phyloP scores from a whole-genome alignment of 2,888 invertebrate species.

The Baronia brevicornis region DNA sequence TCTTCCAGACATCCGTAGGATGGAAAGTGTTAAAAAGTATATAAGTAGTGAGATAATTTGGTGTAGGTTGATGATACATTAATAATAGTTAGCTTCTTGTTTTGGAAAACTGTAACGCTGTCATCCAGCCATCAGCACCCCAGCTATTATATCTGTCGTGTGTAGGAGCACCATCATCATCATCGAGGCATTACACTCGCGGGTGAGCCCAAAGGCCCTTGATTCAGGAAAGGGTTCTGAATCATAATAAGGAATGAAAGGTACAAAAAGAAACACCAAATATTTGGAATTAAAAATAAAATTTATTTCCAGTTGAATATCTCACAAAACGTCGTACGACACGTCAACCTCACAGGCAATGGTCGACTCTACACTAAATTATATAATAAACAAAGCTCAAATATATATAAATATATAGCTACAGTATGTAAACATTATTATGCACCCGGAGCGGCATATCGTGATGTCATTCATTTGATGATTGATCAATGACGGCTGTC shows the following conservation, averaged over 20 bases:
- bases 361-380: conserved; percentile 47
- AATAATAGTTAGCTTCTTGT: too few relatives aligned
- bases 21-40: too few relatives aligned
- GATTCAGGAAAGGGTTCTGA: conserved; percentile 3
- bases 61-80: too few relatives aligned
- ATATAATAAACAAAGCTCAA: conserved; percentile 65
- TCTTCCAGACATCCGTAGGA: too few relatives aligned
- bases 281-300: conserved; percentile 70
- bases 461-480: conserved; percentile 17
- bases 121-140: too few relatives aligned
- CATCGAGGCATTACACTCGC: too few relatives aligned
- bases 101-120: too few relatives aligned
- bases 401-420: conserved; percentile 64
- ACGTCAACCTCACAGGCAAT: conserved; percentile 40
- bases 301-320: conserved; percentile 72
- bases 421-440: conserved; percentile 51
- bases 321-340: conserved; percentile 59
- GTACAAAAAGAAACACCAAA: conserved; percentile 29
- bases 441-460: conserved; percentile 24
- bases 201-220: too few relatives aligned
- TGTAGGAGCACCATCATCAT: too few relatives aligned
- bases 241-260: background rate
- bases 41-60: too few relatives aligned
- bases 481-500: conserved; percentile 2
- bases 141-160: too few relatives aligned